Percentiles rank a stretch among this genome's conserved stretches.
Conservation (phyloP, 2,888 invertebrate genomes). For the Leucophora obtusa region DNA sequence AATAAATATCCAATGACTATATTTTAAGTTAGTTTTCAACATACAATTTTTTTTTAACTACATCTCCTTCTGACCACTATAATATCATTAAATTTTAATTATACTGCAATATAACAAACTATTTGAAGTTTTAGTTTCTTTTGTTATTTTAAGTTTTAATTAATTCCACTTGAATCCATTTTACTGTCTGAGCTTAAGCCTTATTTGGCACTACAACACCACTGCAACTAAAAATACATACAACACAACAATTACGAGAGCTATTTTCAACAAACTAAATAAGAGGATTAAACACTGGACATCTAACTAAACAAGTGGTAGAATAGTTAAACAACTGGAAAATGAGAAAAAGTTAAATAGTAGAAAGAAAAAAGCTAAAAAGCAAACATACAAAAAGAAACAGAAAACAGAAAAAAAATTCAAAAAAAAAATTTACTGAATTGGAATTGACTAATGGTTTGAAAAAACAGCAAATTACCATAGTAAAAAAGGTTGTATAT, state of each 20-base stretch:
- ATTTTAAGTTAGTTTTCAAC: background rate
- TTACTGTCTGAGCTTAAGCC: conserved; percentile 53
- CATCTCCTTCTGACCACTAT: conserved; percentile 10
- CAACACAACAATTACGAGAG: background rate
- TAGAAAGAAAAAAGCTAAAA: conserved; percentile 3
- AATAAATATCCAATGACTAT: too few relatives aligned
- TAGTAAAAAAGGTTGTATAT: background rate
- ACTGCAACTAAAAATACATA: background rate
- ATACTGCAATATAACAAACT: conserved; percentile 39
- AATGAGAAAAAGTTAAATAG: conserved; percentile 41
- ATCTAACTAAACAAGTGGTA: conserved; percentile 14
- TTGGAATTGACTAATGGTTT: conserved; percentile 22
- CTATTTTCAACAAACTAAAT: conserved; percentile 42
- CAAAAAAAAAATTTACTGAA: background rate
- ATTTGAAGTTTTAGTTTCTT: conserved; percentile 26
- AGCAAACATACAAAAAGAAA: background rate
- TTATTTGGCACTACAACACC: conserved; percentile 30
- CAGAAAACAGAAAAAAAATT: background rate
- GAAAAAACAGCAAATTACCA: conserved; percentile 15
- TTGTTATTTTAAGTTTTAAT: conserved; percentile 55
- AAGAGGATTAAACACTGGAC: conserved; percentile 50
- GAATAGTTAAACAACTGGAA: conserved; percentile 44
- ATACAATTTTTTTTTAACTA: background rate
- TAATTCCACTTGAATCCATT: conserved; percentile 57
- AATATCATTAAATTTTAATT: conserved; percentile 35